phyloP scores from a whole-genome alignment of 2,113 vertebrate species.

The Aspiorhynchus laticeps region DNA sequence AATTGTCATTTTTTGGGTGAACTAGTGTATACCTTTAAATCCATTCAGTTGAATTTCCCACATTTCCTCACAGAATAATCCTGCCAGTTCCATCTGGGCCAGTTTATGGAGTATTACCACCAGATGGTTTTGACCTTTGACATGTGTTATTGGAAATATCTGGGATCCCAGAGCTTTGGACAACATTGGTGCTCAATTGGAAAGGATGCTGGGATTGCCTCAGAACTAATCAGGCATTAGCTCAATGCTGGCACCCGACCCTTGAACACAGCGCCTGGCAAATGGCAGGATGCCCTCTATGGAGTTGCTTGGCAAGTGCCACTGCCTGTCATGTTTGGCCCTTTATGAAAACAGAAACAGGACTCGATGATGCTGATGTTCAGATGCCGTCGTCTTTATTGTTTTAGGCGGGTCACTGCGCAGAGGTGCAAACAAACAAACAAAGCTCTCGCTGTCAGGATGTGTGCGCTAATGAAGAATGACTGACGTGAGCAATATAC shows the following conservation, averaged over 20 bases:
- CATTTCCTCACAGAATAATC: neutral
- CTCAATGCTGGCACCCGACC: slow-evolving; percentile 69
- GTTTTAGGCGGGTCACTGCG: neutral
- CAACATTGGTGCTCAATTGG: slow-evolving; percentile 65
- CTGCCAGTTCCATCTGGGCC: neutral
- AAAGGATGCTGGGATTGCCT: slow-evolving; percentile 72
- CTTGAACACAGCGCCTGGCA: slow-evolving; percentile 70
- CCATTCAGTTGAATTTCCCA: neutral
- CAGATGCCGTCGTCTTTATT: neutral
- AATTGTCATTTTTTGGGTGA: too few relatives aligned
- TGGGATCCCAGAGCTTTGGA: slow-evolving; percentile 73
- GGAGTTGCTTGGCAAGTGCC: slow-evolving; percentile 73
- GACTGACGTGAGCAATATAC: slow-evolving; percentile 5
- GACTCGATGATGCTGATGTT: slow-evolving; percentile 12
- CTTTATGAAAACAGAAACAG: slow-evolving; percentile 31
- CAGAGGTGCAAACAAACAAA: slow-evolving; percentile 1
- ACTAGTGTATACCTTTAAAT: neutral
- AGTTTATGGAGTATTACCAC: slow-evolving; percentile 58
- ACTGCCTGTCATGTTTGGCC: slow-evolving; percentile 67
- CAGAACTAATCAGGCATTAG: slow-evolving; percentile 76
- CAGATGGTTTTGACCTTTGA: slow-evolving; percentile 74
- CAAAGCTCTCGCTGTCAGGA: neutral
- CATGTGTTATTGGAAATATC: slow-evolving; percentile 62
- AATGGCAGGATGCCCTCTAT: slow-evolving; percentile 69
- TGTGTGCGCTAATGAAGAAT: neutral